phyloP scores from a whole-genome alignment of 2,797 vertebrate genomes.

The Selene dorsalis region DNA sequence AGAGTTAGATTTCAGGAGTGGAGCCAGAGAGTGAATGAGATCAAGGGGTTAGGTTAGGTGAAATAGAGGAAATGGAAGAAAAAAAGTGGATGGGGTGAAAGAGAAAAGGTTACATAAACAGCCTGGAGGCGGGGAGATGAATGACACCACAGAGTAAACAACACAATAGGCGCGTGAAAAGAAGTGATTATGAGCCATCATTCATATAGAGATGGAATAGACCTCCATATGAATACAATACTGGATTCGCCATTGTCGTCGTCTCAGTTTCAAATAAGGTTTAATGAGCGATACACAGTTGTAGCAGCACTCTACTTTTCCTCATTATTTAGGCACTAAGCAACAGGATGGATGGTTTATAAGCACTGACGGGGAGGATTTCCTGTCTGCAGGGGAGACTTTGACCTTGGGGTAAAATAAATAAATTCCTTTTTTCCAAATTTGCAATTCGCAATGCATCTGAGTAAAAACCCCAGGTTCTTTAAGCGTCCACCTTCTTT shows the following conservation, averaged over 20 bases:
- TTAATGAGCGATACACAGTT: slow-evolving; percentile 17
- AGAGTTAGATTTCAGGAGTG: slow-evolving; percentile 46
- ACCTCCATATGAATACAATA: not conserved
- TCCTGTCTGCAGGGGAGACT: not conserved
- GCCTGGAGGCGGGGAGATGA: slow-evolving; percentile 33
- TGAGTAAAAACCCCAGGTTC: not conserved
- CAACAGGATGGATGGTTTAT: slow-evolving; percentile 32
- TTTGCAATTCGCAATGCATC: not conserved
- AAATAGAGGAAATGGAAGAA: slow-evolving; percentile 67
- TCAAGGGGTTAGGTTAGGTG: slow-evolving; percentile 57
- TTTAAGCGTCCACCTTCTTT: not conserved
- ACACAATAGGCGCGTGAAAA: slow-evolving; percentile 31
- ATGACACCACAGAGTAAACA: slow-evolving; percentile 67
- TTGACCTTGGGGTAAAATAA: not conserved
- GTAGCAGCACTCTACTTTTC: slow-evolving; percentile 19
- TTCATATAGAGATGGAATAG: slow-evolving; percentile 7
- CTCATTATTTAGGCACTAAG: slow-evolving; percentile 17
- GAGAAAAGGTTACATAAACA: slow-evolving; percentile 58
- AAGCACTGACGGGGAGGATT: slow-evolving; percentile 16
- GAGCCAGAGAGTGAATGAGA: slow-evolving; percentile 42
- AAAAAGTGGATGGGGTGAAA: slow-evolving; percentile 33
- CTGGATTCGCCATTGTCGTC: not conserved
- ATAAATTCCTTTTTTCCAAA: slow-evolving; percentile 7
- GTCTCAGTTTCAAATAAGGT: slow-evolving; percentile 15
- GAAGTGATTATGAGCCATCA: slow-evolving; percentile 26